These are phyloP conservation scores for Lapara coniferarum DNA, from an alignment of 2,888 invertebrate species.

Conservation along the genomic window DNA sequence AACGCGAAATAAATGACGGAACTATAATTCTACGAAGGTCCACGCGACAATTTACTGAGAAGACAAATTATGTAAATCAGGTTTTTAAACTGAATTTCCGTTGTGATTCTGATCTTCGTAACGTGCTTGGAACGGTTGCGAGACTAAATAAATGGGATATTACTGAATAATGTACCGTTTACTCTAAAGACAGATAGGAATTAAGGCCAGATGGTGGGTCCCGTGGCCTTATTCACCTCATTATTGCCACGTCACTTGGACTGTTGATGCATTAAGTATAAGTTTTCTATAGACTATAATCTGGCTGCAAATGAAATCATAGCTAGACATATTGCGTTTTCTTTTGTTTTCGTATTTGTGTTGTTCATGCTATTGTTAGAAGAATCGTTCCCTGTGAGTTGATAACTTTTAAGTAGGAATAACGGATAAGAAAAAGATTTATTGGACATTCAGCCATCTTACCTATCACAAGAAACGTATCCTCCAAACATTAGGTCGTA, in stretches of 20 bases:
- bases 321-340: too few relatives aligned
- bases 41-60: conserved; percentile 27
- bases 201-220: neutral
- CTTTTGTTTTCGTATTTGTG: too few relatives aligned
- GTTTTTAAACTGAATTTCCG: conserved; percentile 40
- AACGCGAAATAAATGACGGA: neutral
- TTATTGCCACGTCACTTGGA: neutral
- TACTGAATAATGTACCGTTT: conserved; percentile 35
- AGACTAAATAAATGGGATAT: conserved; percentile 32
- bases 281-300: too few relatives aligned
- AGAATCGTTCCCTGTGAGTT: too few relatives aligned
- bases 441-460: too few relatives aligned
- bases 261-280: too few relatives aligned
- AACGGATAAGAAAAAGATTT: too few relatives aligned
- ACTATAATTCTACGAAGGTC: conserved; percentile 28
- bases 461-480: too few relatives aligned
- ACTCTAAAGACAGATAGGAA: conserved; percentile 25
- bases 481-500: too few relatives aligned
- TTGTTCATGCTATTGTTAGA: too few relatives aligned
- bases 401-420: too few relatives aligned
- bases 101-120: conserved; percentile 31
- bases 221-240: neutral
- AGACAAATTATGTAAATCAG: conserved; percentile 46
- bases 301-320: too few relatives aligned
- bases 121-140: conserved; percentile 31